These are phyloP conservation scores for Steatocranus sp. DNA, from an alignment of 2,797 vertebrate species.

Conservation along the genomic window DNA sequence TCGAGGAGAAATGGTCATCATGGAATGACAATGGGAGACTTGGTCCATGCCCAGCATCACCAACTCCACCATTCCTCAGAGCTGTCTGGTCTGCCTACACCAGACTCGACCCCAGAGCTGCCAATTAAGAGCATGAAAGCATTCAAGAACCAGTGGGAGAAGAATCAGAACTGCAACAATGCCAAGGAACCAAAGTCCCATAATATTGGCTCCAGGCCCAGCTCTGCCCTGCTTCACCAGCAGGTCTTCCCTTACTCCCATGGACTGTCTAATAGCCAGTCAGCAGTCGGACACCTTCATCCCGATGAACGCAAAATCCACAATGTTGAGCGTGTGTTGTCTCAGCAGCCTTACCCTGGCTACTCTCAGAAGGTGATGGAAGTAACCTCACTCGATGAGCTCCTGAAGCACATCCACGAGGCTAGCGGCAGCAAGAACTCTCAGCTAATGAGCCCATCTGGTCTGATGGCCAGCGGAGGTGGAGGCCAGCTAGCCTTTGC, in stretches of 20 bases:
- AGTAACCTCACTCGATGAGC: slow-evolving; percentile 85
- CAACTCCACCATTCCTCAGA: slow-evolving; percentile 79
- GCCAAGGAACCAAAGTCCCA: slow-evolving; percentile 82
- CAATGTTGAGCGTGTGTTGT: slow-evolving; percentile 78
- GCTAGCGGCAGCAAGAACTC: slow-evolving; percentile 70
- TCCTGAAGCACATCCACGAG: slow-evolving; percentile 87
- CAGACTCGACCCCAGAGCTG: slow-evolving; percentile 88
- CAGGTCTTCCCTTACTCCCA: slow-evolving; percentile 79
- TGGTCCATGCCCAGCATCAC: slow-evolving; percentile 72
- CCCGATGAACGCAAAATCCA: slow-evolving; percentile 82
- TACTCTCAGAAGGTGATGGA: slow-evolving; percentile 85
- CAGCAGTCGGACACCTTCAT: slow-evolving; percentile 60
- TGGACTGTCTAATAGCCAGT: slow-evolving; percentile 70
- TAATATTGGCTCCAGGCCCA: slow-evolving; percentile 69
- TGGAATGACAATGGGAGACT: slow-evolving; percentile 70
- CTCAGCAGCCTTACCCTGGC: slow-evolving; percentile 75
- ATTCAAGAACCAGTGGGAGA: slow-evolving; percentile 87
- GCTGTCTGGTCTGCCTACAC: slow-evolving; percentile 86
- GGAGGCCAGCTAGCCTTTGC: slow-evolving; percentile 68
- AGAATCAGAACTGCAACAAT: slow-evolving; percentile 92
- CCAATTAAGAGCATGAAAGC: slow-evolving; percentile 86
- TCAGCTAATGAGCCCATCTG: slow-evolving; percentile 70
- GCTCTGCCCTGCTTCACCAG: slow-evolving; percentile 70
- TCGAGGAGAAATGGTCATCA: slow-evolving; percentile 68
- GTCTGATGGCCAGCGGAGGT: slow-evolving; percentile 67